Evolutionary conservation across 2,113 vertebrate species (phyloP).

Genomic region (Callaeas wilsoni): DNA sequence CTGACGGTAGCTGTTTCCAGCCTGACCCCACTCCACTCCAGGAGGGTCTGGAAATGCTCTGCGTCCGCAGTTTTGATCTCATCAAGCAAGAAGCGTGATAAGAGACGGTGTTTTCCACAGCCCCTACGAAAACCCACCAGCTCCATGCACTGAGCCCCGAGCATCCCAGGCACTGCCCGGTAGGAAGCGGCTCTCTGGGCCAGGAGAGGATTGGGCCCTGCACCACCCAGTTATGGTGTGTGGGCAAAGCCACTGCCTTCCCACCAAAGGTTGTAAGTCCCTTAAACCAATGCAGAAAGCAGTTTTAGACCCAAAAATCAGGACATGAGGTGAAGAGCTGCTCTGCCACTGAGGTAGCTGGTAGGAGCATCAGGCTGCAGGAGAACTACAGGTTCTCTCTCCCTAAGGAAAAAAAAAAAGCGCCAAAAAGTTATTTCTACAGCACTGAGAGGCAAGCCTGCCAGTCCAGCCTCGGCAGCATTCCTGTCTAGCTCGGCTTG

Average conservation of each 20-base stretch:
- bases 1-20: accelerated
- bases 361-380: not conserved
- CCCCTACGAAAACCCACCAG: not conserved
- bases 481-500: not conserved
- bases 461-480: not conserved
- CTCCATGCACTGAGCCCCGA: accelerated
- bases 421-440: not conserved
- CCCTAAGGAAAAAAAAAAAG: not conserved
- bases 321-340: not conserved
- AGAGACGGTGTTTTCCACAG: not conserved
- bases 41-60: not conserved
- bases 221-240: accelerated
- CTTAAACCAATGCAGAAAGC: not conserved
- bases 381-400: not conserved
- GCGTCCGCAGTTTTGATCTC: not conserved
- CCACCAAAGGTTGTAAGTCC: not conserved
- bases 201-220: not conserved
- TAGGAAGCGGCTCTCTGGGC: not conserved
- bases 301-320: not conserved
- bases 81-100: not conserved
- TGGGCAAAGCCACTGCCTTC: not conserved
- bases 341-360: not conserved
- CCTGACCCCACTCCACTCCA: not conserved
- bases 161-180: not conserved
- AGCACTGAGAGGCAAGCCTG: not conserved